Conservation (phyloP, 2,797 vertebrate genomes). For the Podargus strigoides region DNA sequence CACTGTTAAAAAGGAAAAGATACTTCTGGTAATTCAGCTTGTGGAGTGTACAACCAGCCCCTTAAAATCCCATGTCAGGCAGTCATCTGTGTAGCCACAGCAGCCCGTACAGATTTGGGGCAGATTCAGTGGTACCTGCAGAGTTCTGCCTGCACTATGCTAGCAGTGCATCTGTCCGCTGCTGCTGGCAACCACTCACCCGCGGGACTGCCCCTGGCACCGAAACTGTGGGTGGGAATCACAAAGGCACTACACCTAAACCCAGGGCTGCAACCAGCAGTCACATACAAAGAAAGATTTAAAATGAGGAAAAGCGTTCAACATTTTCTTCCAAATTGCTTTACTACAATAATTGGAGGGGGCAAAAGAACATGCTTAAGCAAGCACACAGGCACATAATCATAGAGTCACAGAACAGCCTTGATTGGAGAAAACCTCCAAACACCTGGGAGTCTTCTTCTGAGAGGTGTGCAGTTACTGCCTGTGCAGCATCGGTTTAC, state of each 20-base stretch:
- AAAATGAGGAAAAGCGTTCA: background rate
- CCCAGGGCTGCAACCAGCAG: background rate
- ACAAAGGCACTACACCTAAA: background rate
- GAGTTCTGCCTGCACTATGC: background rate
- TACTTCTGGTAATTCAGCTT: background rate
- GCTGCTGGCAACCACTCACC: background rate
- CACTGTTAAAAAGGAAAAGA: background rate
- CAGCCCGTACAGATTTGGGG: background rate
- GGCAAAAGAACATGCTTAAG: fast-evolving
- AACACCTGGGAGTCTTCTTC: background rate
- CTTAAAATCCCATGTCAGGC: background rate
- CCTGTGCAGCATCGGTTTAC: background rate
- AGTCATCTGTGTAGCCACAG: background rate
- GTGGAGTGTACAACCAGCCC: background rate
- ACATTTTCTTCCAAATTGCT: background rate
- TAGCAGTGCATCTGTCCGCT: background rate
- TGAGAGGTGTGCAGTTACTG: background rate
- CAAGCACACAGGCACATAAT: background rate
- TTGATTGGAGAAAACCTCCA: no score
- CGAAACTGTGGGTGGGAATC: background rate
- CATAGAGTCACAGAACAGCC: no score
- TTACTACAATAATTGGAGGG: background rate
- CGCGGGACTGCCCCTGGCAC: fast-evolving
- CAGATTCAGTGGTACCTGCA: background rate
- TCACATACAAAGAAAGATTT: background rate